These are phyloP conservation scores for Moxostoma hubbsi DNA, from an alignment of 2,797 vertebrate species.

Conservation along the genomic window DNA sequence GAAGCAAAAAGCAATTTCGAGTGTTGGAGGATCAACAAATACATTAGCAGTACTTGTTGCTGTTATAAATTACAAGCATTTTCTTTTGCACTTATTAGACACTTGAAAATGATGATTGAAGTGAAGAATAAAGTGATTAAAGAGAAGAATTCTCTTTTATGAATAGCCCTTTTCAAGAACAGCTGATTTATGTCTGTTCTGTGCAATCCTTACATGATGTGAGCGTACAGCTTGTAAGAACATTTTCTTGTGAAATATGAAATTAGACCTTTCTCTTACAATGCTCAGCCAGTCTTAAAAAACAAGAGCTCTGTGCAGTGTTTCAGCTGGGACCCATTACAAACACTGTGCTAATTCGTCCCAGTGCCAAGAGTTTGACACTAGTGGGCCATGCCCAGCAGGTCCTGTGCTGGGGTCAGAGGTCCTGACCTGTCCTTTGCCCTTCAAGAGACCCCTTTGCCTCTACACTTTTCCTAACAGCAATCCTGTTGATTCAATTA, in stretches of 20 bases:
- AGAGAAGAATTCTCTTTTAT: no score
- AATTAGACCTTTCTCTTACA: not conserved
- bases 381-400: slow-evolving; percentile 62
- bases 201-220: no score
- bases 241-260: slow-evolving; percentile 23
- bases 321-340: slow-evolving; percentile 62
- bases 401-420: slow-evolving; percentile 59
- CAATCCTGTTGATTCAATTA: slow-evolving; percentile 61
- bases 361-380: slow-evolving; percentile 43
- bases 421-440: slow-evolving; percentile 53
- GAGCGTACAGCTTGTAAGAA: not conserved
- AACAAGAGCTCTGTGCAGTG: no score
- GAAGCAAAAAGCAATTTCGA: no score
- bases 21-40: no score
- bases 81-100: no score
- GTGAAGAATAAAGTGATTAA: no score
- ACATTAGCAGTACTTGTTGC: no score
- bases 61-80: no score
- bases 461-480: slow-evolving; percentile 46
- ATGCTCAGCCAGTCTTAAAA: not conserved
- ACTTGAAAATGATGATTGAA: no score
- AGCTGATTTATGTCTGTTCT: no score
- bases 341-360: slow-evolving; percentile 57
- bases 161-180: no score
- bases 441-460: slow-evolving; percentile 31